Evolutionary conservation across 2,113 vertebrate genomes (phyloP), one percentile per base, ranked within the genome.

Genomic region (Eubucco bourcierii): DNA sequence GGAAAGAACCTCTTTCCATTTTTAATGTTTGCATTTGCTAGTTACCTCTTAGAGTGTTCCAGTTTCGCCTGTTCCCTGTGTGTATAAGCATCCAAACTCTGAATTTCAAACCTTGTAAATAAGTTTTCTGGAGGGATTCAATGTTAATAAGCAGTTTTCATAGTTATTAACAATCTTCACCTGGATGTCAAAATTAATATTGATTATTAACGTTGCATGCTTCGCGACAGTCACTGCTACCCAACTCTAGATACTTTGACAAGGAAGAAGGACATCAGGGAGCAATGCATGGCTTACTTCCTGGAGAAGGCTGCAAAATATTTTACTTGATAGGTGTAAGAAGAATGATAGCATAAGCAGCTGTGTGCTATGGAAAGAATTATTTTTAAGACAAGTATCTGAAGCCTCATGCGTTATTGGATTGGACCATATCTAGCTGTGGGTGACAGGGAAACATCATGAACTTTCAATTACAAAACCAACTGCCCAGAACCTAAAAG

Each of bases 161-260:
- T 37, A 37, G 37, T 37, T 37, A 37, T 37, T 37, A 37, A 10
- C 37, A 37, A 37, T 37, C 37, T 37, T 37, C 37, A 37, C 37
- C 37, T 37, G 37, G 37, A 37, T 37, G 10, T 37, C 37, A 37
- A 37, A 37, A 10, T 37, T 37, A 39, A 39, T 39, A 39, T 39
- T 39, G 37, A 39, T 39, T 39, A 39, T 39, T 39, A 39, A 39
- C 37, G 10, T 39, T 39, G 37, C 37, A 9, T 39, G 11, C 37
- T 39, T 39, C 37, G 11, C 11, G 37, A 39, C 37, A 39, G 37
- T 19, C 1, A 0, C 11, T 64, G 6, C 6, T 90, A 50, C 16
- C 7, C 41, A 46, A 9, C 0, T 5, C 4, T 50, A 46, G 12
- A 7, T 6, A 44, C 8, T n/a, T 17, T 2, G 1, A 44, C 17